A percentile compares a stretch with the other conserved stretches of the same genome.
phyloP scores from a whole-genome alignment of 2,113 vertebrate species.

The Cololabis saira region DNA sequence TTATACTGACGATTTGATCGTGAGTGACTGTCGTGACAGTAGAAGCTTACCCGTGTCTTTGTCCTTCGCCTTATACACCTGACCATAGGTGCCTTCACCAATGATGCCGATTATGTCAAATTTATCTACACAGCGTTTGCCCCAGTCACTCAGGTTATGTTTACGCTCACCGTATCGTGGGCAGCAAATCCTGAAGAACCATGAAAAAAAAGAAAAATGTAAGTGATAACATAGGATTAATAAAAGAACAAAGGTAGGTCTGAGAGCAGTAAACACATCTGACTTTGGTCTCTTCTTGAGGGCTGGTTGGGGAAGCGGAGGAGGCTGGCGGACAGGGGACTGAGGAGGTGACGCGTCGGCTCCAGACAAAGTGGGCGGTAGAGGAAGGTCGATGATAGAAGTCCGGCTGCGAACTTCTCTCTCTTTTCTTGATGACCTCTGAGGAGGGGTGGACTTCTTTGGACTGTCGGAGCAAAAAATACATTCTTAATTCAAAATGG shows the following conservation, averaged over 20 bases:
- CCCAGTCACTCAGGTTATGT: conserved; percentile 96
- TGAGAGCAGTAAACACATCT: conserved; percentile 54
- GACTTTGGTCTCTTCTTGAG: conserved; percentile 99
- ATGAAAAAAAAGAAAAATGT: background rate
- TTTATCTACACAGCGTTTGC: conserved; percentile 97
- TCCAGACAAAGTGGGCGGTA: conserved; percentile 91
- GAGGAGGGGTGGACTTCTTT: conserved; percentile 88
- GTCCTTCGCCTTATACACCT: conserved; percentile 99
- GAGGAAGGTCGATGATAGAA: conserved; percentile 93
- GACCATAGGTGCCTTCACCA: conserved; percentile 96
- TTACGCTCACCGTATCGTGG: conserved; percentile 97
- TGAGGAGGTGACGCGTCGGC: conserved; percentile 92
- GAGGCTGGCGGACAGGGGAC: conserved; percentile 88
- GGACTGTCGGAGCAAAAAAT: conserved; percentile 79
- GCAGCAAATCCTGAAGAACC: conserved; percentile 91
- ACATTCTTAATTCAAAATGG: too few species aligned
- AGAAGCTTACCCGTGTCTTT: conserved; percentile 91
- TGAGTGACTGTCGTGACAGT: background rate
- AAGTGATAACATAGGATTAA: background rate
- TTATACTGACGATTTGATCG: background rate
- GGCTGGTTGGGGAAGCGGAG: conserved; percentile 84
- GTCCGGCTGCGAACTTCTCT: conserved; percentile 90
- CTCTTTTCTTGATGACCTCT: conserved; percentile 89
- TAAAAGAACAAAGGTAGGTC: accelerated
- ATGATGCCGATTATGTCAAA: conserved; percentile 99